A percentile compares a stretch with the other conserved stretches of the same genome.
phyloP scores from a whole-genome alignment of 2,888 invertebrate genomes.

The Caenorhabditis sp. region DNA sequence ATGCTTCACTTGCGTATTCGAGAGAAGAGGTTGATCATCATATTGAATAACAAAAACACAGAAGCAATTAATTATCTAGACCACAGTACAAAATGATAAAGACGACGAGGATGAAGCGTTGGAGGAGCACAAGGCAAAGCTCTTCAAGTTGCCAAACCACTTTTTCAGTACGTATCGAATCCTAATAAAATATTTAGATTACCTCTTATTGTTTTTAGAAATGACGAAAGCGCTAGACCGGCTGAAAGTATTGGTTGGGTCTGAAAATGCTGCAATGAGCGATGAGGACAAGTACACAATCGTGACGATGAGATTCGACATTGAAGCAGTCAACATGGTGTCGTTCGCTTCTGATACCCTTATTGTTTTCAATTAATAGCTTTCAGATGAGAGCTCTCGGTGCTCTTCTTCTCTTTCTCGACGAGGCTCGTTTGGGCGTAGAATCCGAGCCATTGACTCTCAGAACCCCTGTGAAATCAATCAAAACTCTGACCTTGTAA shows the following conservation, averaged over 20 bases:
- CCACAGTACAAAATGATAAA: constrained; percentile 1
- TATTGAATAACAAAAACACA: not conserved
- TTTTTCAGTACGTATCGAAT: constrained; percentile 28
- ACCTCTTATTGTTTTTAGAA: constrained; percentile 6
- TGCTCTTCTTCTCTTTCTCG: constrained; percentile 73
- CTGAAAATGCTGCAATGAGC: constrained; percentile 12
- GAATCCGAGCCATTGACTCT: constrained; percentile 67
- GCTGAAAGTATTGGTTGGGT: constrained; percentile 24
- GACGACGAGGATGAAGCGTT: constrained; percentile 17
- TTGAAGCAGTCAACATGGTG: constrained; percentile 48
- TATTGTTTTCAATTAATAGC: not conserved
- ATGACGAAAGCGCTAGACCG: constrained; percentile 28
- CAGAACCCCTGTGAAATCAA: constrained; percentile 65
- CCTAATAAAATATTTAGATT: not conserved
- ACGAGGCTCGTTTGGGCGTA: constrained; percentile 72
- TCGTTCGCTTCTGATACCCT: too few relatives aligned
- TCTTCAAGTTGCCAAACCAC: constrained; percentile 33
- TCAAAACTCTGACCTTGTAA: constrained; percentile 62
- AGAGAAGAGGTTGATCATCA: not conserved
- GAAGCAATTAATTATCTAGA: not conserved
- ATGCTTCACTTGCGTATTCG: constrained; percentile 22
- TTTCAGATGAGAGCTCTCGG: constrained; percentile 73
- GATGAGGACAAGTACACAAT: constrained; percentile 31
- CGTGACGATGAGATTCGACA: constrained; percentile 39
- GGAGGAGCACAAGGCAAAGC: constrained; percentile 11